Evolutionary conservation across 1,140 invertebrate genomes (phyloP), one percentile per base, ranked within the genome.

Genomic region (Lysiphlebus fabarum): DNA sequence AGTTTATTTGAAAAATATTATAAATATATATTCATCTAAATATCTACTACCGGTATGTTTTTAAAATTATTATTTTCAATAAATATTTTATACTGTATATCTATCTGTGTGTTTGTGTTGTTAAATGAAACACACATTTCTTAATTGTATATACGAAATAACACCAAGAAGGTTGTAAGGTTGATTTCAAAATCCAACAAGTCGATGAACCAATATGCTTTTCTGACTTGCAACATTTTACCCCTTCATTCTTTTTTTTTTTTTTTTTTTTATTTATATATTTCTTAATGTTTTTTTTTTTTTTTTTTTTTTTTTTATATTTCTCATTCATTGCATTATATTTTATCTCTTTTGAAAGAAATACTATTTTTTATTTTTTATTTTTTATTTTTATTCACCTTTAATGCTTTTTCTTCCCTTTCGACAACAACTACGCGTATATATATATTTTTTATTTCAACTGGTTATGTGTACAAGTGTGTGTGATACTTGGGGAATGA

Each of bases 161-260:
- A 26, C 17, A 26, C 47, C 36, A 37, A 36, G 49, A 34, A 26
- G 17, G 17, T 26, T 26, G 17, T 26, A 26, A 26, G 58, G 62
- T 11, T 47, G 58, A 68, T 76, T 76, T 75, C 72, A 76, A 77
- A 76, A 74, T 65, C 62, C 62, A 56, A 53, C 60, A 60, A 72
- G 71, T 73, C 74, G 74, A 77, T 75, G 73, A 77, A 77, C 73
- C 73, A 76, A 77, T 76, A 75, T 73, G 70, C 71, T 73, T 76
- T 70, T 74, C 70, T 73, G 67, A 61, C 74, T 78, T 73, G 65
- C 74, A 67, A 74, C 72, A 73, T 51, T 48, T 56, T 34, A 36
- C 56, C 47, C 64, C 59, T 57, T 63, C 41, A n/a, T 54, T 43
- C 51, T 40, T 41, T 61, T 47, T 47, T 26, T 59, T 11, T 43